Percentiles rank a stretch among this genome's conserved stretches.
These are phyloP conservation scores for Azemiops feae DNA, from an alignment of 2,113 vertebrate species.

Conservation along the genomic window DNA sequence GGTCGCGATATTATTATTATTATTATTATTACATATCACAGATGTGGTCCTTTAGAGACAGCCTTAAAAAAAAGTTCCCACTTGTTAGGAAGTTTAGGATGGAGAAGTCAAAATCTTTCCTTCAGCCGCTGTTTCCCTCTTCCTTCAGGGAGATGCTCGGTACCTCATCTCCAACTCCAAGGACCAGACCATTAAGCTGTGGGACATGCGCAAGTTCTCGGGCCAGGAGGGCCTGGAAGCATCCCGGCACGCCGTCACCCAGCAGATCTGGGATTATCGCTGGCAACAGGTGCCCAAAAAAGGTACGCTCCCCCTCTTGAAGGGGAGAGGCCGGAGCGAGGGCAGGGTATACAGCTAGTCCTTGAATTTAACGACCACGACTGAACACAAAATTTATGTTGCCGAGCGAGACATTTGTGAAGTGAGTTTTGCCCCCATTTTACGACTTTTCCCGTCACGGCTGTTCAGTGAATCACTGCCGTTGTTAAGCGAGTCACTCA, in stretches of 20 bases:
- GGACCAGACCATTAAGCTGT: slow-evolving; percentile 93
- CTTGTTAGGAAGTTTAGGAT: neutral
- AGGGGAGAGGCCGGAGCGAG: neutral
- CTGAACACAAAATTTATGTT: too few species aligned
- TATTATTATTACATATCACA: too few species aligned
- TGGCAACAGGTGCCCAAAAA: slow-evolving; percentile 92
- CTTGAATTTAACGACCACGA: too few species aligned
- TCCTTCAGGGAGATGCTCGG: slow-evolving; percentile 82
- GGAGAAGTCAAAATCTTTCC: neutral
- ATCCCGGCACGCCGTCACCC: slow-evolving; percentile 86
- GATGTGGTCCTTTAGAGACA: neutral
- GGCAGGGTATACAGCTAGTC: neutral
- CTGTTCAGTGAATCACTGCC: too few species aligned
- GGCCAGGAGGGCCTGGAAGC: slow-evolving; percentile 86
- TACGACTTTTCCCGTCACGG: too few species aligned
- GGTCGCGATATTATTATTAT: too few species aligned
- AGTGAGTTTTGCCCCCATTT: too few species aligned
- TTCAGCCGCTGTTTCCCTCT: neutral
- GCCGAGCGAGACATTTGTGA: too few species aligned
- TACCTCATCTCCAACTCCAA: slow-evolving; percentile 93
- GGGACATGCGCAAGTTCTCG: slow-evolving; percentile 89
- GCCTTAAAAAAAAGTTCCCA: neutral
- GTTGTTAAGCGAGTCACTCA: too few species aligned
- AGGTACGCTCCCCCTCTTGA: slow-evolving; percentile 65
- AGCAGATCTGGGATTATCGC: slow-evolving; percentile 93